Conservation (phyloP, 2,888 invertebrate genomes). For the Mesorhabditis spiculigera region DNA sequence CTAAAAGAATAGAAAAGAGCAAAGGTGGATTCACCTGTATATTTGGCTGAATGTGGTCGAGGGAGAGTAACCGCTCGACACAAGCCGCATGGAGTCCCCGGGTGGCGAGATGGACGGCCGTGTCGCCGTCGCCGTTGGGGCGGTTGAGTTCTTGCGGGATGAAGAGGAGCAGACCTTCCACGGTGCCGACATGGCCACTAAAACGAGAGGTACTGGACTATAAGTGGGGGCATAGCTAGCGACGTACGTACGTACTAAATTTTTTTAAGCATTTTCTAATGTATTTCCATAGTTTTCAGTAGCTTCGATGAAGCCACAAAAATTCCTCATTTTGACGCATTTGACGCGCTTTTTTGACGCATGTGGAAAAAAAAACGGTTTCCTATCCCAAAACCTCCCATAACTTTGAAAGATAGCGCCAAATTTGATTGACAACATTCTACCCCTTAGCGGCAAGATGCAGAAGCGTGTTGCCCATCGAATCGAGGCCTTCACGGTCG, state of each 20-base stretch:
- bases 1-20: constrained; percentile 7
- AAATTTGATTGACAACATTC: not conserved
- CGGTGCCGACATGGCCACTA: constrained; percentile 8
- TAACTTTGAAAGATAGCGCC: too few species aligned
- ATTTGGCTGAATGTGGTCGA: constrained; percentile 19
- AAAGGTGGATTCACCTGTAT: constrained; percentile 8
- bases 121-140: constrained; percentile 18
- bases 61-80: constrained; percentile 27
- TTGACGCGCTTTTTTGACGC: too few species aligned
- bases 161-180: constrained; percentile 16
- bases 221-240: too few species aligned
- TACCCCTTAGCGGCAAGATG: constrained; percentile 29
- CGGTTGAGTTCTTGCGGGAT: constrained; percentile 14
- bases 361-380: too few species aligned
- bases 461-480: constrained; percentile 18
- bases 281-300: too few species aligned
- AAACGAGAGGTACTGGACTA: not conserved
- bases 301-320: too few species aligned
- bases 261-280: too few species aligned
- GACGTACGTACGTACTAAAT: too few species aligned
- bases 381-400: too few species aligned
- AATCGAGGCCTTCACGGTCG: constrained; percentile 19
- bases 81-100: constrained; percentile 30
- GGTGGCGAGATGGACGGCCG: constrained; percentile 28
- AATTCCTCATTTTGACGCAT: too few species aligned